Percentiles rank a stretch among this genome's conserved stretches.
phyloP scores from a whole-genome alignment of 2,888 invertebrate species.

The Hirtodrosophila duncani region DNA sequence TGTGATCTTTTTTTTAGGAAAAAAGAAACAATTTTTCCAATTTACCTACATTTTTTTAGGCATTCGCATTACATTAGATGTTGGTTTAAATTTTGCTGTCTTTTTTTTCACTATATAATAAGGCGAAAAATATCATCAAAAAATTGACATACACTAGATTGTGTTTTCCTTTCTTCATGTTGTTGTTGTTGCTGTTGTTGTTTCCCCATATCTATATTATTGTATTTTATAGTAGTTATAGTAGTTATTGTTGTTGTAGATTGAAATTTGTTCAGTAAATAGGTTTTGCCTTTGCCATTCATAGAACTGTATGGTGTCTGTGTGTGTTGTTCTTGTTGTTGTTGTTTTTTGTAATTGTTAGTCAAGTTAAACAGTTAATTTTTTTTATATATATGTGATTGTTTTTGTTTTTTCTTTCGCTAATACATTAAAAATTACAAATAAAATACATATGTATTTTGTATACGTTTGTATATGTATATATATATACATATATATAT shows the following conservation, averaged over 20 bases:
- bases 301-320: no score
- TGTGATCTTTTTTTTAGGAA: constrained; percentile 8
- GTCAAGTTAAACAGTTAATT: no score
- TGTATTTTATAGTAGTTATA: no score
- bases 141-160: constrained; percentile 77
- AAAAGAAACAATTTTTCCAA: constrained; percentile 22
- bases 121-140: constrained; percentile 77
- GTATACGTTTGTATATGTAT: constrained; percentile 62
- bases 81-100: constrained; percentile 8
- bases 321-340: constrained; percentile 38
- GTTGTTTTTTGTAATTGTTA: no score
- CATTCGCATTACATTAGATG: no score
- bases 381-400: constrained; percentile 5
- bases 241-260: no score
- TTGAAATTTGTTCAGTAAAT: no score
- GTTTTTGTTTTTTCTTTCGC: constrained; percentile 25
- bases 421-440: constrained; percentile 52
- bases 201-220: no score
- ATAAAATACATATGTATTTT: constrained; percentile 66
- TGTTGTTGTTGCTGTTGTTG: constrained; percentile 25
- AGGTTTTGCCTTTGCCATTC: no score
- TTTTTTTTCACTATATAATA: constrained; percentile 55
- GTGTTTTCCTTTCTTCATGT: constrained; percentile 54
- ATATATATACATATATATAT: constrained; percentile 43
- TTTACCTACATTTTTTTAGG: constrained; percentile 5